A percentile compares a stretch with the other conserved stretches of the same genome.
These are phyloP conservation scores for Apamea epomidion DNA, from an alignment of 2,888 invertebrate genomes.

Conservation along the genomic window DNA sequence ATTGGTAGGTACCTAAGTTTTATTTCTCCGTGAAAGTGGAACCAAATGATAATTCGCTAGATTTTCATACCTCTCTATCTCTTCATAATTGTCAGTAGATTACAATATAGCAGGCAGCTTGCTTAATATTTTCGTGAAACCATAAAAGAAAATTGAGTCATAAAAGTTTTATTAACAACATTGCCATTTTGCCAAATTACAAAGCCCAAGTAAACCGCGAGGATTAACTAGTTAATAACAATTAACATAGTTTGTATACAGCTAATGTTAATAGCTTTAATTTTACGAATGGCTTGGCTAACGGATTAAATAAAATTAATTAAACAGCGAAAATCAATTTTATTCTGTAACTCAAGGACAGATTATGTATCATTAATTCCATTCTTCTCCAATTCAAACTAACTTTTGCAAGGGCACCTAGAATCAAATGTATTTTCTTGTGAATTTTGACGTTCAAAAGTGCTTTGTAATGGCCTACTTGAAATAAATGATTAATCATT, in stretches of 20 bases:
- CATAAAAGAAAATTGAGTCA: neutral
- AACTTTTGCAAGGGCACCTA: neutral
- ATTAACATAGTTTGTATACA: conserved; percentile 22
- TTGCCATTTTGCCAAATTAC: conserved; percentile 21
- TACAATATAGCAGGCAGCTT: neutral
- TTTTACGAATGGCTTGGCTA: conserved; percentile 35
- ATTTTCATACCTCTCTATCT: too few relatives aligned
- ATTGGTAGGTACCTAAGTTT: too few relatives aligned
- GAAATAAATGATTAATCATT: neutral
- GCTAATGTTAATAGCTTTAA: conserved; percentile 27
- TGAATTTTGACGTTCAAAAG: neutral
- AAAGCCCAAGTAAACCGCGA: conserved; percentile 2
- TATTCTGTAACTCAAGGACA: neutral
- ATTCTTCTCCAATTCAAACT: too few relatives aligned
- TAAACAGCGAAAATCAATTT: neutral
- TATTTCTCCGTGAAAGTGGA: too few relatives aligned
- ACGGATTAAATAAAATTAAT: conserved; percentile 28
- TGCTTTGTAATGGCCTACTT: neutral
- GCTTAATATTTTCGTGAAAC: neutral
- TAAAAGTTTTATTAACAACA: conserved; percentile 13
- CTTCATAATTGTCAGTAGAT: neutral
- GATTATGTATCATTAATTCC: too few relatives aligned
- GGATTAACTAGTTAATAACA: conserved; percentile 16
- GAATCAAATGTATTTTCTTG: neutral
- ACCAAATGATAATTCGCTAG: too few relatives aligned